These are phyloP conservation scores for Spodoptera exigua DNA, from an alignment of 2,888 invertebrate genomes.

Conservation along the genomic window DNA sequence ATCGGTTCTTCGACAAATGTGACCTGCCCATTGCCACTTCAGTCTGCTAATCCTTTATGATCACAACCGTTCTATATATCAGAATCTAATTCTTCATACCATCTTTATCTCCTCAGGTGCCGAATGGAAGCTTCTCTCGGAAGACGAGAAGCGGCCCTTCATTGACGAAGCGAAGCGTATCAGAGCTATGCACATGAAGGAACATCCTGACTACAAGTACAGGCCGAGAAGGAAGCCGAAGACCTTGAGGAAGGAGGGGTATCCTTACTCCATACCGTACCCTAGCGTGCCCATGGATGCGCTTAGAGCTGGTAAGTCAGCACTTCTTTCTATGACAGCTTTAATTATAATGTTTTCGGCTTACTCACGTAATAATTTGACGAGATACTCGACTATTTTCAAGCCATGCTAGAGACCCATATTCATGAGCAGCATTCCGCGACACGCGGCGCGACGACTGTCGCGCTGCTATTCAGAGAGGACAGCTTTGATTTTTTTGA, in stretches of 20 bases:
- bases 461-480: too few relatives aligned
- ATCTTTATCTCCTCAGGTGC: constrained; percentile 90
- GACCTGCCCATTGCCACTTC: too few relatives aligned
- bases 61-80: too few relatives aligned
- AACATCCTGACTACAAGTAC: constrained; percentile 98
- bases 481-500: too few relatives aligned
- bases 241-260: constrained; percentile 96
- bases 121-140: constrained; percentile 98
- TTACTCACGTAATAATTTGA: too few relatives aligned
- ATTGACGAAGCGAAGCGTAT: constrained; percentile 99
- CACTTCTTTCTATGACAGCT: neutral
- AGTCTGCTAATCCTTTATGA: too few relatives aligned
- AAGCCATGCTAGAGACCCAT: too few relatives aligned
- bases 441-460: too few relatives aligned
- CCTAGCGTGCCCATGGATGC: constrained; percentile 97
- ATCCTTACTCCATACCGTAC: constrained; percentile 97
- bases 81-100: neutral
- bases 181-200: constrained; percentile 98
- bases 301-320: constrained; percentile 93
- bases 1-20: too few relatives aligned
- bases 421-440: too few relatives aligned
- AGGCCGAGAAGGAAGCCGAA: constrained; percentile 96
- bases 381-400: too few relatives aligned
- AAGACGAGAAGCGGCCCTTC: constrained; percentile 98
- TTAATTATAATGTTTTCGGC: too few relatives aligned